Conservation (phyloP, 2,113 vertebrate genomes). For the Engraulis encrasicolus region DNA sequence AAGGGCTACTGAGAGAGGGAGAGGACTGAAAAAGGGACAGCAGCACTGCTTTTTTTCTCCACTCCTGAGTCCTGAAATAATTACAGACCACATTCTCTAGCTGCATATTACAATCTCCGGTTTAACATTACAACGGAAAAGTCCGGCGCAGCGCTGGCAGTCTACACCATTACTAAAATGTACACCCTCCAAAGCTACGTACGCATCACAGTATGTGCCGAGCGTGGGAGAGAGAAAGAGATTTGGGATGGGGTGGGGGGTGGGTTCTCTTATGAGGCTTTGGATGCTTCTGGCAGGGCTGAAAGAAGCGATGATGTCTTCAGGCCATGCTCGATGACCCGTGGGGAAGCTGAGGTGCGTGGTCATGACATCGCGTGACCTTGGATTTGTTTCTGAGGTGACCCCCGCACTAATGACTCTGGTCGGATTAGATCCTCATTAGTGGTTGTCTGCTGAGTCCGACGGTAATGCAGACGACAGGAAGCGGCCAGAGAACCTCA, state of each 20-base stretch:
- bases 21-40: background rate
- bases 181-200: slow-evolving; percentile 27
- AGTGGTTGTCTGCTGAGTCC: slow-evolving; percentile 72
- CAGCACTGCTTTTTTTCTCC: slow-evolving; percentile 29
- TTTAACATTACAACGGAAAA: slow-evolving; percentile 19
- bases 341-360: slow-evolving; percentile 37
- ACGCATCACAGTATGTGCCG: slow-evolving; percentile 21
- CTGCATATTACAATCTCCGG: slow-evolving; percentile 17
- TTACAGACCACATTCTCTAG: slow-evolving; percentile 28
- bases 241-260: background rate
- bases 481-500: slow-evolving; percentile 71
- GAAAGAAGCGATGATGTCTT: slow-evolving; percentile 40
- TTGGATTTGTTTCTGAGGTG: slow-evolving; percentile 70
- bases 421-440: slow-evolving; percentile 70
- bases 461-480: slow-evolving; percentile 72
- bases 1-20: background rate
- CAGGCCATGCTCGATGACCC: slow-evolving; percentile 57
- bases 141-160: slow-evolving; percentile 25
- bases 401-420: slow-evolving; percentile 62
- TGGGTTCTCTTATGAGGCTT: slow-evolving; percentile 24
- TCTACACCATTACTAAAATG: slow-evolving; percentile 23
- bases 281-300: background rate
- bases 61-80: slow-evolving; percentile 39
- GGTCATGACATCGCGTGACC: slow-evolving; percentile 58
- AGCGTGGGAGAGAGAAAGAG: background rate